These are phyloP conservation scores for Macrobrachium nipponense DNA, from an alignment of 1,140 invertebrate species.

Conservation along the genomic window DNA sequence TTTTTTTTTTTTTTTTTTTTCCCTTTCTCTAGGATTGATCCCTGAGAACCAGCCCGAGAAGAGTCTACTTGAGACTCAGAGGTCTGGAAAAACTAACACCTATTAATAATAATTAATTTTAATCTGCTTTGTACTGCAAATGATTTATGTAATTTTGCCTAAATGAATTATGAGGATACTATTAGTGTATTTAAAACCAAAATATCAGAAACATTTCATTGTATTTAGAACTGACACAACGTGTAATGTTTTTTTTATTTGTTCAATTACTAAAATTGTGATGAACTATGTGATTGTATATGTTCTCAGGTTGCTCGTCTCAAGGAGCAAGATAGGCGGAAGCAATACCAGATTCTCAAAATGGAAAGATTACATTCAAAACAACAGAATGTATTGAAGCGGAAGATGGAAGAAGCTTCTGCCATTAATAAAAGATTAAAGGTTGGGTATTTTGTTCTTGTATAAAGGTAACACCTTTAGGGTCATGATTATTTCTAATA, in stretches of 20 bases:
- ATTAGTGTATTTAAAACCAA: too few relatives aligned
- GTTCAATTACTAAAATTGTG: background rate
- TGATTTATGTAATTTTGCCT: background rate
- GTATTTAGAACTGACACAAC: background rate
- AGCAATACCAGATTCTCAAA: slow-evolving; percentile 81
- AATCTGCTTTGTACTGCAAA: too few relatives aligned
- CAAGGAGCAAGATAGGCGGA: slow-evolving; percentile 83
- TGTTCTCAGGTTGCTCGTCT: slow-evolving; percentile 77
- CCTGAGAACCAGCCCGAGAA: too few relatives aligned
- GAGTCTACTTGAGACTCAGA: too few relatives aligned
- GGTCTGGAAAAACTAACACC: too few relatives aligned
- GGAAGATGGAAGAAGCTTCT: slow-evolving; percentile 87
- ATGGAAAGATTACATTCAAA: slow-evolving; percentile 82
- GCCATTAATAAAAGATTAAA: slow-evolving; percentile 84
- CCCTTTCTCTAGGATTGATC: too few relatives aligned
- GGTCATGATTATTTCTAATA: too few relatives aligned
- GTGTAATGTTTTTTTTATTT: background rate
- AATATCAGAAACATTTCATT: too few relatives aligned
- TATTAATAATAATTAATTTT: too few relatives aligned
- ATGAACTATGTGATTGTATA: too few relatives aligned
- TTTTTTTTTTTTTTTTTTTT: too few relatives aligned
- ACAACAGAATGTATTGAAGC: slow-evolving; percentile 85
- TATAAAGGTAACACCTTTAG: too few relatives aligned
- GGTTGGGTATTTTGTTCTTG: slow-evolving; percentile 63
- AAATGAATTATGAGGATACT: background rate